phyloP scores from a whole-genome alignment of 2,888 invertebrate genomes.

The Perdita meconis region DNA sequence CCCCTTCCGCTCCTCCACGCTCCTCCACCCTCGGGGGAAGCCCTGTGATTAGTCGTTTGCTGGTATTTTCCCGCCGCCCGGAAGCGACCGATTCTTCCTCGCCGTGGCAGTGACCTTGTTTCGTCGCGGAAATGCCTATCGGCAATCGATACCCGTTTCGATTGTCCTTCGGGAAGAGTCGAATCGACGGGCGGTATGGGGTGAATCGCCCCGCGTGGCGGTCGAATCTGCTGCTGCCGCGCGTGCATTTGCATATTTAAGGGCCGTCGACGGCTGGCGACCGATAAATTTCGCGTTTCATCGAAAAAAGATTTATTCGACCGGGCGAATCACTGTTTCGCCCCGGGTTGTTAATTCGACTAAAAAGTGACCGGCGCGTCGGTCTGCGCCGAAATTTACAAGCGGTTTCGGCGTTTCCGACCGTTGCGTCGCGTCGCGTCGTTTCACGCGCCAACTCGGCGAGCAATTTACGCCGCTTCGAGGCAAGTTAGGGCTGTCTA shows the following conservation, averaged over 20 bases:
- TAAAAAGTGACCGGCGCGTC: background rate
- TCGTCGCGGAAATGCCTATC: no score
- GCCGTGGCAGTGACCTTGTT: no score
- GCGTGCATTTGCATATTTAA: slow-evolving; percentile 22
- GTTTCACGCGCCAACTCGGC: no score
- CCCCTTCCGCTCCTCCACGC: background rate
- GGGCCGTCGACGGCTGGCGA: background rate
- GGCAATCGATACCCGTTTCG: background rate
- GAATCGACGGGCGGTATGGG: no score
- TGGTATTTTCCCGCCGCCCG: background rate
- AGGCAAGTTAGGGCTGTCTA: no score
- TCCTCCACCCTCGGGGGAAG: background rate
- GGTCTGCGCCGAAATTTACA: no score
- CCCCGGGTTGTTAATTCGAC: background rate
- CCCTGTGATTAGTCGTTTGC: background rate
- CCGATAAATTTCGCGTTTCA: slow-evolving; percentile 26
- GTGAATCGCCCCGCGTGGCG: no score
- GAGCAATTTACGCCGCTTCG: no score
- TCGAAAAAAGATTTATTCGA: slow-evolving; percentile 22
- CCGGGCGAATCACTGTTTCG: slow-evolving; percentile 22
- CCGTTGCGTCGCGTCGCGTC: no score
- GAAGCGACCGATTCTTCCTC: no score
- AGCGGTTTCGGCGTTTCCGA: no score
- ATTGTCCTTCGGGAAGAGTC: background rate
- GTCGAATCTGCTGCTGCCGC: background rate